phyloP scores from a whole-genome alignment of 2,888 invertebrate species.

The Ceramica pisi region DNA sequence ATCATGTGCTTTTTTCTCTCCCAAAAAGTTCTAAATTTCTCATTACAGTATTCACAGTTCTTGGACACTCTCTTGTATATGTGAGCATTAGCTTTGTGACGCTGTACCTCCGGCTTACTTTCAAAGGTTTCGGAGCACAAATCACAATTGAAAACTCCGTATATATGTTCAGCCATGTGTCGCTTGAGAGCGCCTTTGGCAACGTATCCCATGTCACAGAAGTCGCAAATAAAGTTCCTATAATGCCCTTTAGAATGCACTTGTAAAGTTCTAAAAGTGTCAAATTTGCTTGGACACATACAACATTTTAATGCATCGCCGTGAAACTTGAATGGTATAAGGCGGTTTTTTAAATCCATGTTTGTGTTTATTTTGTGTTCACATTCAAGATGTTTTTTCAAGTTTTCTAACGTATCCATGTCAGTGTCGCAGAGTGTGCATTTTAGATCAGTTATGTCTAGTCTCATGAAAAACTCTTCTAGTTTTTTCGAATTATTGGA shows the following conservation, averaged over 20 bases:
- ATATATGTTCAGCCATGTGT: neutral
- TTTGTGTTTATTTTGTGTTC: conserved; percentile 68
- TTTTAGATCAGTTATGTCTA: conserved; percentile 37
- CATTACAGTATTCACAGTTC: conserved; percentile 39
- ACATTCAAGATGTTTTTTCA: conserved; percentile 44
- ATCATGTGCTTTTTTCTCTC: conserved; percentile 62
- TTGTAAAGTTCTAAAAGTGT: neutral
- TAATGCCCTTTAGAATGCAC: conserved; percentile 19
- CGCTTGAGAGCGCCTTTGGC: neutral
- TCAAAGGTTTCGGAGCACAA: conserved; percentile 14
- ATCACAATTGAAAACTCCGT: conserved; percentile 20
- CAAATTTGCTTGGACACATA: conserved; percentile 12
- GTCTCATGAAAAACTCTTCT: conserved; percentile 2
- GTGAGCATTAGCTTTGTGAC: neutral
- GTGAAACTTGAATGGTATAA: conserved; percentile 71
- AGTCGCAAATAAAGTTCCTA: conserved; percentile 24
- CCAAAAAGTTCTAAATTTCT: conserved; percentile 63
- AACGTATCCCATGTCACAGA: conserved; percentile 18
- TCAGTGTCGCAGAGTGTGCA: conserved; percentile 23
- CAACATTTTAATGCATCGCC: conserved; percentile 25
- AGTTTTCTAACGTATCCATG: conserved; percentile 35
- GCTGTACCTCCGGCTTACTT: neutral
- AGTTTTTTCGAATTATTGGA: neutral
- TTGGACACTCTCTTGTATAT: neutral
- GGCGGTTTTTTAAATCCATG: conserved; percentile 71